These are phyloP conservation scores for Glandiceps talaboti DNA, from an alignment of 53 echinoderm and acorn worm species.

Conservation along the genomic window DNA sequence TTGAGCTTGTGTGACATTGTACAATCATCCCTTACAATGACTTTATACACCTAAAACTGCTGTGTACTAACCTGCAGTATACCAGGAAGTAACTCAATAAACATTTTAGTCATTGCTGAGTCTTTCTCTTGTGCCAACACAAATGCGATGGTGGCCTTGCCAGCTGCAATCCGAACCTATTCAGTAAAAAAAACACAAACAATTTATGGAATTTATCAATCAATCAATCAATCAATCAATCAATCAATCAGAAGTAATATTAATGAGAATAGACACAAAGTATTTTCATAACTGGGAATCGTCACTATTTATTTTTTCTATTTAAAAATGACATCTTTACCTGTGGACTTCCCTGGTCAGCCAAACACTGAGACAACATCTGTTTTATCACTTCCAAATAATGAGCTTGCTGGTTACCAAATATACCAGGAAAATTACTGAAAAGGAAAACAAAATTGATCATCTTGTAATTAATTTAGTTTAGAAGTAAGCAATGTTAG, in stretches of 20 bases:
- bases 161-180: slow-evolving; percentile 77
- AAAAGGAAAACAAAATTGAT: background rate
- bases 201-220: background rate
- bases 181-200: slow-evolving; percentile 6
- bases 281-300: background rate
- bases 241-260: too few relatives aligned
- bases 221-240: background rate
- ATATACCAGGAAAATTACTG: slow-evolving; percentile 95
- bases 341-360: slow-evolving; percentile 23
- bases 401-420: slow-evolving; percentile 81
- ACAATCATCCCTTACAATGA: too few relatives aligned
- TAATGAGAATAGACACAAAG: background rate
- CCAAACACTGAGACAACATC: slow-evolving; percentile 62
- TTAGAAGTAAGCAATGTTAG: too few relatives aligned
- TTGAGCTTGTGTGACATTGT: too few relatives aligned
- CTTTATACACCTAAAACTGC: too few relatives aligned
- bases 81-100: slow-evolving; percentile 53
- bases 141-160: slow-evolving; percentile 78
- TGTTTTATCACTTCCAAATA: slow-evolving; percentile 89
- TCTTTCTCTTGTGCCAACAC: slow-evolving; percentile 53
- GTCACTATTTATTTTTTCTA: too few relatives aligned
- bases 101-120: slow-evolving; percentile 42
- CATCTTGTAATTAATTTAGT: too few relatives aligned
- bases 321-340: too few relatives aligned
- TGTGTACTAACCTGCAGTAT: slow-evolving; percentile 74